Percentiles rank a stretch among this genome's conserved stretches.
These are phyloP conservation scores for Drosophila aff. DNA, from an alignment of 1,140 invertebrate genomes.

Conservation along the genomic window DNA sequence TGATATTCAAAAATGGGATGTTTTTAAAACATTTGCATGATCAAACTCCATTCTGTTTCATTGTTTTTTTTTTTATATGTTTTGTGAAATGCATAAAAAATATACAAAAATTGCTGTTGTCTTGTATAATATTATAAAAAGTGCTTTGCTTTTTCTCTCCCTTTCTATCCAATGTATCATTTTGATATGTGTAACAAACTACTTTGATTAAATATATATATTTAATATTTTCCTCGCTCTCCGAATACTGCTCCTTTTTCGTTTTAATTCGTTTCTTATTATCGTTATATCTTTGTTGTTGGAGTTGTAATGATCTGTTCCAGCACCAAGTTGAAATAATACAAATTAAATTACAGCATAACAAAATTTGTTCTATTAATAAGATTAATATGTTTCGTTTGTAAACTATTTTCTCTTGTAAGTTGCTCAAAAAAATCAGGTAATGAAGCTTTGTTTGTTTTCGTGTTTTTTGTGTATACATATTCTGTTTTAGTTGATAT, in stretches of 20 bases:
- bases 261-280: constrained; percentile 22
- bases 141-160: constrained; percentile 13
- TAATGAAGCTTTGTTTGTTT: constrained; percentile 78
- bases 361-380: constrained; percentile 71
- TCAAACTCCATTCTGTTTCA: constrained; percentile 9
- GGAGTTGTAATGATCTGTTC: constrained; percentile 23
- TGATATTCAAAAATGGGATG: constrained; percentile 41
- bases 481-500: constrained; percentile 22
- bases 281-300: constrained; percentile 11
- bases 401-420: constrained; percentile 57
- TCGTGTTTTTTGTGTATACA: constrained; percentile 20
- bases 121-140: constrained; percentile 75
- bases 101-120: constrained; percentile 37
- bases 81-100: constrained; percentile 48
- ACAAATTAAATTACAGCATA: constrained; percentile 46
- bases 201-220: constrained; percentile 54
- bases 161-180: constrained; percentile 19
- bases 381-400: constrained; percentile 24
- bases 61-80: constrained; percentile 2
- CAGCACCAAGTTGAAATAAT: constrained; percentile 62
- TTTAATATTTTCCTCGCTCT: constrained; percentile 45
- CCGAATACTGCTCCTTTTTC: constrained; percentile 55
- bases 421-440: constrained; percentile 79
- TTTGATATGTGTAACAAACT: constrained; percentile 81
- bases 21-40: constrained; percentile 65